phyloP scores from a whole-genome alignment of 1,140 invertebrate species.

The Stegodyphus mimosarum region DNA sequence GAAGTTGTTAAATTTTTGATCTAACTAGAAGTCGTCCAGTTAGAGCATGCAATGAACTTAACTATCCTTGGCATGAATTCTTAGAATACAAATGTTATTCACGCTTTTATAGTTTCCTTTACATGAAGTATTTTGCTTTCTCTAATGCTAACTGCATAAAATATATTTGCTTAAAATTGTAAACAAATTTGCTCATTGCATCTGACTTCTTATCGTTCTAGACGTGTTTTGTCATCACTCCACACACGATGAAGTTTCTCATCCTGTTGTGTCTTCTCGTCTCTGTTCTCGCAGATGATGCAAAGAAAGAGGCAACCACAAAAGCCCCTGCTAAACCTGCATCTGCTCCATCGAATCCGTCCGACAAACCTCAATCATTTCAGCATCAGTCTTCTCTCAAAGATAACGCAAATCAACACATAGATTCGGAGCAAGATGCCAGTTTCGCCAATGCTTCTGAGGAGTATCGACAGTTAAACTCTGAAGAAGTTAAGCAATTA shows the following conservation, averaged over 20 bases:
- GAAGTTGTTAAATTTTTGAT: no score
- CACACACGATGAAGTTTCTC: conserved; percentile 19
- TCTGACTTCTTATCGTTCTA: no score
- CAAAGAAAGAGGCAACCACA: not conserved
- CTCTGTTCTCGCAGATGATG: conserved; percentile 9
- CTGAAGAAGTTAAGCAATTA: conserved; percentile 50
- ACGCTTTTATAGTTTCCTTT: no score
- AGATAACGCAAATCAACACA: conserved; percentile 4
- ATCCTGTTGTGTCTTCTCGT: conserved; percentile 11
- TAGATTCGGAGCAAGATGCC: not conserved
- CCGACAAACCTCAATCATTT: conserved; percentile 32
- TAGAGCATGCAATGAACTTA: no score
- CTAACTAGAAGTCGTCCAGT: no score
- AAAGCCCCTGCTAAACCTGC: not conserved
- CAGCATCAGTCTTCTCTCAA: conserved; percentile 36
- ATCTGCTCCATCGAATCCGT: not conserved
- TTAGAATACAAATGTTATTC: no score
- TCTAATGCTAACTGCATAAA: no score
- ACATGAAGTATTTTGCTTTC: no score
- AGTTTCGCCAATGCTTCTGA: conserved; percentile 1
- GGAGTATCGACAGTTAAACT: conserved; percentile 38
- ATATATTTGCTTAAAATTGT: no score
- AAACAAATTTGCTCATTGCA: no score
- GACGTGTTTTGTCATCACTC: no score
- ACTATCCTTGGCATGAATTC: no score